Conservation (phyloP, 2,888 invertebrate species). For the Alloplasta piceator region DNA sequence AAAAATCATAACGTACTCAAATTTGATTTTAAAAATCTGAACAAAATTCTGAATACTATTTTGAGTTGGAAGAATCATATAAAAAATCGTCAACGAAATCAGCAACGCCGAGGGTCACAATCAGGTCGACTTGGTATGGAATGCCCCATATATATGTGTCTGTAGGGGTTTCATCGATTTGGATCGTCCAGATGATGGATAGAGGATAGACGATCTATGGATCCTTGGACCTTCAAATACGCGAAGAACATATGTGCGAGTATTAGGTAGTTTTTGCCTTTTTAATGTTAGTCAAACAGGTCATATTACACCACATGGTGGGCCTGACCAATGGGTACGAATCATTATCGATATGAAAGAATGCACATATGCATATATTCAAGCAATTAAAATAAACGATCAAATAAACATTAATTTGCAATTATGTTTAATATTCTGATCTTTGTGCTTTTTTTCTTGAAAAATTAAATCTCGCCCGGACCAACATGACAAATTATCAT, state of each 20-base stretch:
- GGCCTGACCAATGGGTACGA: conserved; percentile 54
- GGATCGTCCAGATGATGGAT: conserved; percentile 63
- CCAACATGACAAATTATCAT: too few relatives aligned
- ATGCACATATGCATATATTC: neutral
- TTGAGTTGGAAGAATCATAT: too few relatives aligned
- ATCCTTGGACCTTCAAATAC: conserved; percentile 50
- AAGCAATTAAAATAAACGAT: neutral
- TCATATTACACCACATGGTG: conserved; percentile 58
- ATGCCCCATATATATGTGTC: neutral
- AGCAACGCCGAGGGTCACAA: too few relatives aligned
- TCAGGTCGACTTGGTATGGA: too few relatives aligned
- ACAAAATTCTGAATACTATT: too few relatives aligned
- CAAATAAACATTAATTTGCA: neutral
- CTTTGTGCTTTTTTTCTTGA: too few relatives aligned
- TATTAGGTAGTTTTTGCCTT: conserved; percentile 43
- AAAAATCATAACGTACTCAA: too few relatives aligned
- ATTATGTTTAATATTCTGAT: too few relatives aligned
- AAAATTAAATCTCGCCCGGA: too few relatives aligned
- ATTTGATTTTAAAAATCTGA: too few relatives aligned
- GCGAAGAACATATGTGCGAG: conserved; percentile 58
- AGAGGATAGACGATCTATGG: conserved; percentile 63
- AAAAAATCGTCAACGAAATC: too few relatives aligned
- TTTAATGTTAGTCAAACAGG: conserved; percentile 10
- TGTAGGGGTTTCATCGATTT: conserved; percentile 39
- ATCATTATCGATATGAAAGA: conserved; percentile 36